Conservation (phyloP, 2,113 vertebrate species). For the Mellivora capensis region DNA sequence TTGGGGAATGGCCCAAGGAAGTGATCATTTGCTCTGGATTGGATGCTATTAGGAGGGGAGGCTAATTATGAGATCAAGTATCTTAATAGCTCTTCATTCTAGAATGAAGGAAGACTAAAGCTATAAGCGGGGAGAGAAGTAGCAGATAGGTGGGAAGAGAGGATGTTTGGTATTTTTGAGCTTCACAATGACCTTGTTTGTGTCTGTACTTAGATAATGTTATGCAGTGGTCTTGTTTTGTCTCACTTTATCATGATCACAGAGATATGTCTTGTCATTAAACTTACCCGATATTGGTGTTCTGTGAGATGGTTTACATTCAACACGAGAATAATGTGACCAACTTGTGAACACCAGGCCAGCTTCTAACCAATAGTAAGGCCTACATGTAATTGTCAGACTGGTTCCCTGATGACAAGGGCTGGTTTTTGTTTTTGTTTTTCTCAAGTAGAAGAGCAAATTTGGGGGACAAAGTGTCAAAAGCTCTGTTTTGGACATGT, state of each 20-base stretch:
- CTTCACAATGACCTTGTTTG: slow-evolving; percentile 10
- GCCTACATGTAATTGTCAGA: neutral
- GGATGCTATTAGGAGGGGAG: neutral
- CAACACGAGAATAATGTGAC: neutral
- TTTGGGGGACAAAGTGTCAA: neutral
- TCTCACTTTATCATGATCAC: neutral
- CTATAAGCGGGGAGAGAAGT: neutral
- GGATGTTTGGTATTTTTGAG: neutral
- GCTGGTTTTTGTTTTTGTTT: neutral
- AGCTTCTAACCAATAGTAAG: neutral
- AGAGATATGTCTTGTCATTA: neutral
- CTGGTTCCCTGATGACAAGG: neutral
- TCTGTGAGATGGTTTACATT: neutral
- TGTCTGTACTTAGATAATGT: neutral
- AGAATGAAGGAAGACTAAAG: neutral
- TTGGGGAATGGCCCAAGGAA: neutral
- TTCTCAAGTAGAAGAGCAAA: neutral
- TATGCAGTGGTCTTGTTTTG: neutral
- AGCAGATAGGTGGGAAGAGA: neutral
- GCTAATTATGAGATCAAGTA: neutral
- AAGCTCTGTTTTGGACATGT: neutral
- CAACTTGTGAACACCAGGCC: neutral
- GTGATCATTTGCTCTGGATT: neutral
- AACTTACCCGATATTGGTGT: neutral
- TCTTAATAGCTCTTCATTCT: neutral